phyloP scores from a whole-genome alignment of 2,797 vertebrate species.

The Pangasius djambal region DNA sequence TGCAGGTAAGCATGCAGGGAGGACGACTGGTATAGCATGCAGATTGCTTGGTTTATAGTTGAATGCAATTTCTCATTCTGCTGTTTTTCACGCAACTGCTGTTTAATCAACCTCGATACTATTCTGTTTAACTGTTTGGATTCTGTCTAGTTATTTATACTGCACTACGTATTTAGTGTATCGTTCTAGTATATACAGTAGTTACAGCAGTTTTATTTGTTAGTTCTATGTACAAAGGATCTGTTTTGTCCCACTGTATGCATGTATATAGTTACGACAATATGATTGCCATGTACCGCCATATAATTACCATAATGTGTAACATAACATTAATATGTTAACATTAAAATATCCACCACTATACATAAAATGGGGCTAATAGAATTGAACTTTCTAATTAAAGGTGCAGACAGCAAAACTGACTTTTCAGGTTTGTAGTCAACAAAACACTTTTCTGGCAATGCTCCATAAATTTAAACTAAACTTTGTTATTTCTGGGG shows the following conservation, averaged over 20 bases:
- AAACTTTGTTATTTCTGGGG: background rate
- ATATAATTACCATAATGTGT: background rate
- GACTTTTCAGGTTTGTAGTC: background rate
- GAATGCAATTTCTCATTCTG: background rate
- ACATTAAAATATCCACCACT: background rate
- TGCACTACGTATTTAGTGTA: background rate
- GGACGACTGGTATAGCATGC: background rate
- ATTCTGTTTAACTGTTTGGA: background rate
- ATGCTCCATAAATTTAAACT: background rate
- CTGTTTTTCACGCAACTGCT: background rate
- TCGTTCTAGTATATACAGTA: background rate
- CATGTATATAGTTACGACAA: background rate
- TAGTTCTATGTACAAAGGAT: background rate
- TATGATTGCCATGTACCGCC: background rate
- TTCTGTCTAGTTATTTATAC: background rate
- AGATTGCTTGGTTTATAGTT: background rate
- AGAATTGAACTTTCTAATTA: background rate
- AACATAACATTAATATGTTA: background rate
- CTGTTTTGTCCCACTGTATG: background rate
- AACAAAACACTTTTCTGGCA: background rate
- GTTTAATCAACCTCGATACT: background rate
- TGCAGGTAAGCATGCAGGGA: too few relatives aligned
- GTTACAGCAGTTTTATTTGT: background rate
- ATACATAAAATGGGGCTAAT: background rate
- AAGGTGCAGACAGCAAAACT: background rate